Evolutionary conservation across 2,888 invertebrate genomes (phyloP), one percentile per base, ranked within the genome.

Genomic region (Synanthedon tipuliformis): DNA sequence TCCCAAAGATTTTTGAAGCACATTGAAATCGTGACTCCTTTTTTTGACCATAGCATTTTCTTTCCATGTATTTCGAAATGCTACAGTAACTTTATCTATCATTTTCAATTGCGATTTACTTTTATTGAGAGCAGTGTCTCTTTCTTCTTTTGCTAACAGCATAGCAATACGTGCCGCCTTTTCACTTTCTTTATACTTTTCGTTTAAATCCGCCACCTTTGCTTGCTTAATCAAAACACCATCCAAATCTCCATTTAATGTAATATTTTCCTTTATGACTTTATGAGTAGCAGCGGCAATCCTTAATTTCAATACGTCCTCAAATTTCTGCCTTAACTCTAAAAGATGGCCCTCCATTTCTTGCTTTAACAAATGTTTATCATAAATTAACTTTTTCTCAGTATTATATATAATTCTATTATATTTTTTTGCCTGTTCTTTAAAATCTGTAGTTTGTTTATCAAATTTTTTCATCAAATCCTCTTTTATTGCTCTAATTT

Each of bases 231-330:
- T 72, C 50, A 94, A 79, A 71, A 95, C 88, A 49, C 74, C 79
- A 62, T 93, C 92, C 16, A 95, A 78, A 80, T 95, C 95, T 68
- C 92, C 93, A 68, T 93, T 94, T 4, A 95, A 86, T 0, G 93
- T 91, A 55, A 95, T 93, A 69, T 95, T 95, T 82, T 96, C 96
- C 56, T 94, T 87, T 27, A 96, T 93, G 0, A 95, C 92, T 56
- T 95, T 89, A 60, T 96, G 95, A 0, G 96, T 96, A 1, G 96
- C 94, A 40, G 96, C 94, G 0, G 96, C 95, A 69, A 96, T 94
- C 56, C 95, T 91, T 52, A 95, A 87, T 69, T 95, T 94, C 41
- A 94, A 95, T 3, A 95, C 94, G 65, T 93, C 92, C 62, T 95
- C 92, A 66, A 97, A 96, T 68, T 95, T 94, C 61, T 93, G 91